A percentile compares a stretch with the other conserved stretches of the same genome.
phyloP scores from a whole-genome alignment of 2,113 vertebrate species.

The Hystrix cristata region DNA sequence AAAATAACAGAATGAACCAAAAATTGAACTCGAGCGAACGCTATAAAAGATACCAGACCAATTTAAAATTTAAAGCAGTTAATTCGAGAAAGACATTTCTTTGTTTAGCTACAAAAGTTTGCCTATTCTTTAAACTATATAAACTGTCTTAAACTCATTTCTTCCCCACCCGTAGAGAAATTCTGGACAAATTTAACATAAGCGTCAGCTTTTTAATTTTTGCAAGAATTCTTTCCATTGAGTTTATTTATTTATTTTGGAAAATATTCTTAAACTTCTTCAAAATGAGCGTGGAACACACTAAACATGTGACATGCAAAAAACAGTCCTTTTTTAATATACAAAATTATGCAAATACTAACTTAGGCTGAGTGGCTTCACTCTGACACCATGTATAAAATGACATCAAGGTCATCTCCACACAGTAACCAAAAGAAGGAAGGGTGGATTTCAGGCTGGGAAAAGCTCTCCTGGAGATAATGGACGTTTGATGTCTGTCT shows the following conservation, averaged over 20 bases:
- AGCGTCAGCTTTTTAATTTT: slow-evolving; percentile 1
- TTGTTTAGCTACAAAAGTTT: slow-evolving; percentile 44
- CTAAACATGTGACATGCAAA: not conserved
- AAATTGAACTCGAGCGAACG: slow-evolving; percentile 65
- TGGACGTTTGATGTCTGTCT: slow-evolving; percentile 86
- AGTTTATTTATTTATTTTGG: not conserved
- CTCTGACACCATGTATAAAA: not conserved
- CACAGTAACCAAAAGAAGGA: slow-evolving; percentile 45
- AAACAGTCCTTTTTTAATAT: not conserved
- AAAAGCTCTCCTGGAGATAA: slow-evolving; percentile 71
- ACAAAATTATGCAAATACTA: not conserved
- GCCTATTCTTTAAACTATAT: not conserved
- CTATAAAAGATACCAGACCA: not conserved
- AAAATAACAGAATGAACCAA: slow-evolving; percentile 44
- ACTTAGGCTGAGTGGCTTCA: not conserved
- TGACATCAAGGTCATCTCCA: slow-evolving; percentile 47
- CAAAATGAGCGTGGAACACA: not conserved
- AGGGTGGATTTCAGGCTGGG: slow-evolving; percentile 30
- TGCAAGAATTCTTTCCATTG: not conserved
- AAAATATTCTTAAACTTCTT: slow-evolving; percentile 35
- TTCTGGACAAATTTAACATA: slow-evolving; percentile 1
- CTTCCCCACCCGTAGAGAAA: not conserved
- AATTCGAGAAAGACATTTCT: slow-evolving; percentile 58
- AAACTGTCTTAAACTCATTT: slow-evolving; percentile 1
- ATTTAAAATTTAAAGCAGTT: slow-evolving; percentile 58